Percentiles rank a stretch among this genome's conserved stretches.
Evolutionary conservation across 1,140 invertebrate species (phyloP).

Genomic region (Diorhabda sublineata): DNA sequence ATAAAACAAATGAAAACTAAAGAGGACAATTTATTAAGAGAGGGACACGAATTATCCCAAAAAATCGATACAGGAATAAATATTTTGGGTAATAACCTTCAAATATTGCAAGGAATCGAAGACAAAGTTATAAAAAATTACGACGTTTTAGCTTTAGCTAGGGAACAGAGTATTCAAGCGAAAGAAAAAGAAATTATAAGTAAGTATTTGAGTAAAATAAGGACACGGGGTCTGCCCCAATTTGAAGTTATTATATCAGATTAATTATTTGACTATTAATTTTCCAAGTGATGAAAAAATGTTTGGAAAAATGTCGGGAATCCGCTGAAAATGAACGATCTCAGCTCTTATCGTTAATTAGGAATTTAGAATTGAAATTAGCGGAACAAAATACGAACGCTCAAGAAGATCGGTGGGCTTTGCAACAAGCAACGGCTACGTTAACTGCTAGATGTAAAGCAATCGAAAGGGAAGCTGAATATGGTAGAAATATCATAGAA

Average conservation of each 20-base stretch:
- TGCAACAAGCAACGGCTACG: conserved; percentile 42
- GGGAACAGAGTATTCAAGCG: conserved; percentile 44
- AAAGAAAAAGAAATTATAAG: conserved; percentile 45
- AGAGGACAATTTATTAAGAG: conserved; percentile 45
- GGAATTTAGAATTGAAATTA: conserved; percentile 49
- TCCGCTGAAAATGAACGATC: conserved; percentile 48
- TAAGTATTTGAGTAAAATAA: conserved; percentile 25
- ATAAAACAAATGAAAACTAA: conserved; percentile 47
- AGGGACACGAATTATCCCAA: conserved; percentile 47
- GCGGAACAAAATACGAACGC: conserved; percentile 44
- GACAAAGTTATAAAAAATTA: conserved; percentile 42
- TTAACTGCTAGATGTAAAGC: conserved; percentile 45
- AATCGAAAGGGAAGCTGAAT: conserved; percentile 48
- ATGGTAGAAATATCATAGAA: conserved; percentile 46
- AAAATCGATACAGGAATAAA: conserved; percentile 47
- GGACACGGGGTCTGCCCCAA: no score
- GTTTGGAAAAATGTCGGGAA: conserved; percentile 47
- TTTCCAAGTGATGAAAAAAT: conserved; percentile 43
- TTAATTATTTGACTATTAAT: background rate
- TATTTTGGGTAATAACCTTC: conserved; percentile 42
- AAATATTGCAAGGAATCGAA: conserved; percentile 37
- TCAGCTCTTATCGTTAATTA: conserved; percentile 49
- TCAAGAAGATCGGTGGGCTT: conserved; percentile 43
- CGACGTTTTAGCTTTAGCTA: conserved; percentile 41
- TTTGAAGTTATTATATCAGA: no score